Evolutionary conservation across 2,888 invertebrate genomes (phyloP), one percentile per base, ranked within the genome.

Genomic region (Bellardia pandia): DNA sequence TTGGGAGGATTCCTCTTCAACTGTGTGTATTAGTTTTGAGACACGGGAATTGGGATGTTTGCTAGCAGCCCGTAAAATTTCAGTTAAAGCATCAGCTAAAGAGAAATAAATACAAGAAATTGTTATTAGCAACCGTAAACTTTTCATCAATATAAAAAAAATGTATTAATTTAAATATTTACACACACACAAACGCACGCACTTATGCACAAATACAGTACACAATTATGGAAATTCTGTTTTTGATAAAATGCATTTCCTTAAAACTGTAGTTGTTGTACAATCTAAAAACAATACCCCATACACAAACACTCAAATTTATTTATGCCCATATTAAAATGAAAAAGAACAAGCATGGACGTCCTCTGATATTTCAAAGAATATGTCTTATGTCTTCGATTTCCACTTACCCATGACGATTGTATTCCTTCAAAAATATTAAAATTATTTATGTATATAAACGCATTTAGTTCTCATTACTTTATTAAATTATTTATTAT

Each of bases 1-100:
- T 9, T 90, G 89, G 0, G 88, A 89, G 16, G 85, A 89, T 4
- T 91, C 89, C 37, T 90, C 90, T 13, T 91, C 89, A 9, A 92
- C 91, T 5, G 87, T 87, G 4, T 89, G 79, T 68, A 93, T 91
- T 1, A 91, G 89, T 56, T 92, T 93, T 0, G 91, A 89, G 3
- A 91, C 90, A 77, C 90, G 90, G 0, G 92, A 91, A 79, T 91
- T 91, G 0, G 93, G 91, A 68, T 92, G 91, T 16, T 87, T 90
- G 9, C 83, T 88, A 3, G 91, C 91, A 3, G 90, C 81, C 33
- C 89, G 89, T 60, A 92, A 74, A 16, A 92, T 88, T 30, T 68
- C 88, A 6, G 74, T 81, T 66, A 86, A 60, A 53, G 60, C 45
- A 53, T 85, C 71, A 64, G 81, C 89, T 88, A 53, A n/a, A 75